Evolutionary conservation across 2,888 invertebrate genomes (phyloP).

Genomic region (Andrena minutula): DNA sequence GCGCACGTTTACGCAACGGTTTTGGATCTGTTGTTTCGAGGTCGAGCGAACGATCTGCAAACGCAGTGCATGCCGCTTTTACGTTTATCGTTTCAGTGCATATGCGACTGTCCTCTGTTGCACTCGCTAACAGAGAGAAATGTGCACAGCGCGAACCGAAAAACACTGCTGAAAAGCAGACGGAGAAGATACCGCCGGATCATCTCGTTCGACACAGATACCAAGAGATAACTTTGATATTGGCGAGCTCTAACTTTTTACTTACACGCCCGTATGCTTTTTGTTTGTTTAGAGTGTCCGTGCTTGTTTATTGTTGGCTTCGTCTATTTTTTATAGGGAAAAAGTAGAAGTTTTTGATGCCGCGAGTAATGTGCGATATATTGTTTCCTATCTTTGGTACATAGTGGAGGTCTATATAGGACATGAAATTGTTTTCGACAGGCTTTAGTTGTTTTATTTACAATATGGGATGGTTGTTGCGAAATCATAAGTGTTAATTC

Average conservation of each 20-base stretch:
- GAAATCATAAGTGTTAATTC: too few species aligned
- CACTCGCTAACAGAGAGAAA: constrained; percentile 40
- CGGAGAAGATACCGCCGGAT: constrained; percentile 15
- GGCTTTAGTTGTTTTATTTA: too few species aligned
- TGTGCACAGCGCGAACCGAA: constrained; percentile 18
- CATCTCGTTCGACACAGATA: constrained; percentile 15
- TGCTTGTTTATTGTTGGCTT: background rate
- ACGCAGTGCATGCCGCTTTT: constrained; percentile 43
- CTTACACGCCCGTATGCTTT: background rate
- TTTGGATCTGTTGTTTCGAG: constrained; percentile 44
- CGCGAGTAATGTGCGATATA: background rate
- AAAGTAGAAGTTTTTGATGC: background rate
- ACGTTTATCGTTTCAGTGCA: constrained; percentile 58
- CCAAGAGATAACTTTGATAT: constrained; percentile 8
- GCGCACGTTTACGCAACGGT: constrained; percentile 43
- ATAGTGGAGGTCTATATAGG: background rate
- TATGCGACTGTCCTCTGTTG: constrained; percentile 27
- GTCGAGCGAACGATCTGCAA: constrained; percentile 60
- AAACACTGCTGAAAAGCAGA: constrained; percentile 24
- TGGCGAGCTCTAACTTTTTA: background rate
- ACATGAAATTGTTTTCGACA: background rate
- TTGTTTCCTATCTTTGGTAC: background rate
- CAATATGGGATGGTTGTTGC: too few species aligned
- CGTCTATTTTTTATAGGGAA: background rate
- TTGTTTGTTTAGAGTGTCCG: background rate